Base-by-base conservation (phyloP, 2,113 vertebrate genomes). In the Myanophis thanlyinensis region DNA sequence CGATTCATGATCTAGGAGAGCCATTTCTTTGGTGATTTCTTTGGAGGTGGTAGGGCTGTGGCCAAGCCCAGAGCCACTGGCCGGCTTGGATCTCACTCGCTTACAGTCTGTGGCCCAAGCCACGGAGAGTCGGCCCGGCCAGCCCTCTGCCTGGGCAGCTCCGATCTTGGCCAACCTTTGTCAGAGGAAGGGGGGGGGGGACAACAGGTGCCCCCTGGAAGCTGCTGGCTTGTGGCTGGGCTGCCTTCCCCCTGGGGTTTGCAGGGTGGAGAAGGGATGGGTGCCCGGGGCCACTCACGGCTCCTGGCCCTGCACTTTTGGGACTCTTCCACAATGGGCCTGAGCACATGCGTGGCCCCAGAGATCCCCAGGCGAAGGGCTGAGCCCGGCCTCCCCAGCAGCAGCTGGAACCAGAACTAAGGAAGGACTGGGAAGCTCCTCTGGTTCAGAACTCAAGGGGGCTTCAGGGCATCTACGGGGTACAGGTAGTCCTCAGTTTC, bases 191-290 rank as follows among this genome's bases (percentile, higher is more conserved):
- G 6, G 2, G n/a, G n/a, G n/a, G n/a, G n/a, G n/a, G n/a, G n/a
- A n/a, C n/a, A n/a, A n/a, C n/a, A n/a, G n/a, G n/a, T n/a, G 89
- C 95, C 94, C 93, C 40, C 35, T 11, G 18, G 18, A 54, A 92
- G 85, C 44, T 53, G 40, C 89, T 84, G 2, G 2, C 30, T 53
- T 22, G 8, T 30, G 0, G 85, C 1, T 52, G 91, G 6, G 9
- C n/a, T 10, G 52, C 7, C 1, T 48, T 22, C 3, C 18, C 7
- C 13, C 15, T 30, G 2, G 23, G 3, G 2, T 46, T 30, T 35
- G 40, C 44, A 35, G 46, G 20, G 27, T 1, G 20, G 85, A 4
- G 4, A 15, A 47, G 51, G 15, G 22, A 35, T 20, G 0, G 7
- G n/a, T 6, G 3, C 47, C 11, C 46, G 5, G 1, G 46, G 46